Percentiles rank a stretch among this genome's conserved stretches.
Evolutionary conservation across 2,797 vertebrate species (phyloP).

Genomic region (Enteromius fasciolatus): DNA sequence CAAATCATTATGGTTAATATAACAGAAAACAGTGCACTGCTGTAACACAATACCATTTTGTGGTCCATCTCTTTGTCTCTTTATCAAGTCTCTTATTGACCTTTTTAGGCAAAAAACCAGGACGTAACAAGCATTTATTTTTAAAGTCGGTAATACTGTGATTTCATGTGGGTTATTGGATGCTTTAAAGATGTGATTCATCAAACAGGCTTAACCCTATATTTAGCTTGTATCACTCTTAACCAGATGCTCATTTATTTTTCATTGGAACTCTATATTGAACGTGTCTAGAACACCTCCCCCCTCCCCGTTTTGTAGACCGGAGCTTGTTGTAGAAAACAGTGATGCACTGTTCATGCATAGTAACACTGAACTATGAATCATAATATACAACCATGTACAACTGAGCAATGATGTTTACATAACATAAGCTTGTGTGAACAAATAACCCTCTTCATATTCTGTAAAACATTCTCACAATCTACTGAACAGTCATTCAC

Average conservation of each 20-base stretch:
- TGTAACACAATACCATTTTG: neutral
- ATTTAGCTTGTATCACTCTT: slow-evolving; percentile 16
- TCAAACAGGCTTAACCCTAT: slow-evolving; percentile 12
- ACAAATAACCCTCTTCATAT: slow-evolving; percentile 16
- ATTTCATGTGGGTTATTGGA: slow-evolving; percentile 4
- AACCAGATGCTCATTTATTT: neutral
- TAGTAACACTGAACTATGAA: slow-evolving; percentile 43
- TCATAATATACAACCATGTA: slow-evolving; percentile 13
- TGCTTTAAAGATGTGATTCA: slow-evolving; percentile 22
- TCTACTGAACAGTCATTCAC: slow-evolving; percentile 34
- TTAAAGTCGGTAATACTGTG: slow-evolving; percentile 21
- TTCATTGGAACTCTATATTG: slow-evolving; percentile 1
- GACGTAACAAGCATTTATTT: neutral
- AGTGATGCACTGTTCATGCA: slow-evolving; percentile 42
- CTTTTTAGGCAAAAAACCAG: neutral
- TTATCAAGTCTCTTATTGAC: neutral
- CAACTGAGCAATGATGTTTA: slow-evolving; percentile 44
- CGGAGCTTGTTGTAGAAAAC: slow-evolving; percentile 34
- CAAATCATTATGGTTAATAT: slow-evolving; percentile 7
- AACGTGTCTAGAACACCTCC: neutral
- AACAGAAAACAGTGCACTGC: neutral
- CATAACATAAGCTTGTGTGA: slow-evolving; percentile 34
- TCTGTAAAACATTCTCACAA: slow-evolving; percentile 31
- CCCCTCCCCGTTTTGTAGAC: neutral
- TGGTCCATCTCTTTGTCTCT: slow-evolving; percentile 1